Evolutionary conservation across 1,140 invertebrate genomes (phyloP).

Genomic region (Drosophila baimaii): DNA sequence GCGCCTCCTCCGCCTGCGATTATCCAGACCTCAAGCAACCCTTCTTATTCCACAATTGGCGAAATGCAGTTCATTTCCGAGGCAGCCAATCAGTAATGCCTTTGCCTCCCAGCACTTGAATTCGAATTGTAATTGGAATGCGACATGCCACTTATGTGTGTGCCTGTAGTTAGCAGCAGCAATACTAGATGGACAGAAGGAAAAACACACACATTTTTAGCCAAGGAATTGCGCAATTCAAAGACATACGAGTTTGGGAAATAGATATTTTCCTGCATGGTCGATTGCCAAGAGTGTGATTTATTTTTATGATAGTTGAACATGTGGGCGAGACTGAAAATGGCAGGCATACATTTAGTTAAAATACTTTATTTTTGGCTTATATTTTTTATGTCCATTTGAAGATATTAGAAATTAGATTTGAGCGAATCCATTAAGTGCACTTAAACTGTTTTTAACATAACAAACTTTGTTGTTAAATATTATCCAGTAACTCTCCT

Average conservation of each 20-base stretch:
- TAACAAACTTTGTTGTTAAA: too few species aligned
- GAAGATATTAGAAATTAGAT: not conserved
- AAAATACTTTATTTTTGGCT: not conserved
- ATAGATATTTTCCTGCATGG: conserved; percentile 35
- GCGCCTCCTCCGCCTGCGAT: not conserved
- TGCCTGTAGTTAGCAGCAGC: not conserved
- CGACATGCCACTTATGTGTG: conserved; percentile 5
- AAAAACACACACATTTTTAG: conserved; percentile 34
- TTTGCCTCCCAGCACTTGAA: conserved; percentile 6
- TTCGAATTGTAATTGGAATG: conserved; percentile 22
- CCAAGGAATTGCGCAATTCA: conserved; percentile 49
- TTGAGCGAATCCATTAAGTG: not conserved
- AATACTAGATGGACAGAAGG: conserved; percentile 25
- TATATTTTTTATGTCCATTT: not conserved
- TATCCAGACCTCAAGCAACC: conserved; percentile 1
- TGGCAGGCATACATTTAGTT: not conserved
- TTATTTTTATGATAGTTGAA: conserved; percentile 50
- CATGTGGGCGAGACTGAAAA: not conserved
- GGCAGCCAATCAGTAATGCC: conserved; percentile 30
- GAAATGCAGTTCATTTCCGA: conserved; percentile 42
- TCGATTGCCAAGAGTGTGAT: conserved; percentile 54
- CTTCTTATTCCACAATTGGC: not conserved
- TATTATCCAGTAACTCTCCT: too few species aligned
- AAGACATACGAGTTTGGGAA: conserved; percentile 35
- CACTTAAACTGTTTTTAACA: not conserved